phyloP scores from a whole-genome alignment of 1,140 invertebrate species.

The fruit fly (Drosophila melanogaster) region Release_6_plus_ISO1_MT NC_004354.4:6387001-6387500 shows the following conservation, averaged over 20 bases:
- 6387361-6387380: too few species aligned
- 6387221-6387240: constrained; percentile 62
- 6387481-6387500: constrained; percentile 51
- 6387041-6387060: not conserved
- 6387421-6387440: constrained; percentile 21
- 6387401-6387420: not conserved
- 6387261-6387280: constrained; percentile 28
- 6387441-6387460: constrained; percentile 34
- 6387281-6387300: constrained; percentile 25
- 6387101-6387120: not conserved
- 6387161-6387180: constrained; percentile 22
- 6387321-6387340: not conserved
- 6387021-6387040: constrained; percentile 24
- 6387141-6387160: constrained; percentile 17
- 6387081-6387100: too few species aligned
- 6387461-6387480: constrained; percentile 72
- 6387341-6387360: not conserved
- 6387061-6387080: not conserved
- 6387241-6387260: constrained; percentile 60
- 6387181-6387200: constrained; percentile 44
- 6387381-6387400: not conserved
- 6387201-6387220: not conserved
- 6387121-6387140: not conserved
- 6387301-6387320: constrained; percentile 25
- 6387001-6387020: constrained; percentile 18